These are phyloP conservation scores for Shinisaurus crocodilurus DNA, from an alignment of 2,113 vertebrate species.

Conservation along the genomic window DNA sequence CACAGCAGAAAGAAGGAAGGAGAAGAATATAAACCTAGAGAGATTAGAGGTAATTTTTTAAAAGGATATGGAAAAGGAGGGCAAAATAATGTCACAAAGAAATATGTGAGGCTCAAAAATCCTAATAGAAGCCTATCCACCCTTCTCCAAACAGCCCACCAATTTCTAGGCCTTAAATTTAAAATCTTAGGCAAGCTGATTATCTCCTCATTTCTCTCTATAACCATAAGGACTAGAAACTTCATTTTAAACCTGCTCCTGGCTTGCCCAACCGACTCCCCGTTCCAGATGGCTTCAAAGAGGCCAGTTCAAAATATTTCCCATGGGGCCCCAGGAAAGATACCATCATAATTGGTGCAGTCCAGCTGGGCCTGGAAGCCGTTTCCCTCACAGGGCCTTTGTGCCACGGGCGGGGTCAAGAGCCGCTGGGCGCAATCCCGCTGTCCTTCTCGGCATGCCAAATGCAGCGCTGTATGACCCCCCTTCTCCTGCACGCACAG, in stretches of 20 bases:
- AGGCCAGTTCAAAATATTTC: background rate
- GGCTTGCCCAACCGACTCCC: too few species aligned
- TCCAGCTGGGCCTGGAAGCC: constrained; percentile 69
- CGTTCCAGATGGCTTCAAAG: background rate
- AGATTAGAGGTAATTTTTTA: background rate
- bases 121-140: background rate
- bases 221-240: background rate
- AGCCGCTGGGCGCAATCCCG: constrained; percentile 64
- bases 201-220: background rate
- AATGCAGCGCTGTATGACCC: constrained; percentile 81
- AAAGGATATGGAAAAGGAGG: background rate
- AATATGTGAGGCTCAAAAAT: background rate
- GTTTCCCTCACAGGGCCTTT: constrained; percentile 19
- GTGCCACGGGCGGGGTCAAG: constrained; percentile 53
- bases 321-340: background rate
- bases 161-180: background rate
- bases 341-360: constrained; percentile 78
- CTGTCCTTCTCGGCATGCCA: constrained; percentile 76
- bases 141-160: background rate
- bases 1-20: background rate
- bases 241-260: background rate
- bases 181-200: background rate
- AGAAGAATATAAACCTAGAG: background rate
- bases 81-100: background rate
- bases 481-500: constrained; percentile 72